Base-by-base conservation (phyloP, 2,113 vertebrate genomes). In the Calyptomena viridis region DNA sequence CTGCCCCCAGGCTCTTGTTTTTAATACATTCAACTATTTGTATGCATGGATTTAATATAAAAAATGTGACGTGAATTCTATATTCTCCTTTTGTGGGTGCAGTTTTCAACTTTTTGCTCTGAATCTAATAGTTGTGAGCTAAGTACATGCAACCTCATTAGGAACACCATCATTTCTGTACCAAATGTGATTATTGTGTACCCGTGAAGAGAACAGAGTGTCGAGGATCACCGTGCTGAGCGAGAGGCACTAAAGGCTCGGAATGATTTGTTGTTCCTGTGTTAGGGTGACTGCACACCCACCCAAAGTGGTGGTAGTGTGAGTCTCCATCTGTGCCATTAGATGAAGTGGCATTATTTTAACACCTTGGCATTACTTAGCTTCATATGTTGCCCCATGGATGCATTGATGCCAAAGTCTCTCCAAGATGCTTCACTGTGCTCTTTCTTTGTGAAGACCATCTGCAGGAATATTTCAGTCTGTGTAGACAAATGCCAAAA, bases 311-410 rank as follows among this genome's bases (percentile, higher is more conserved):
- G 59, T 59, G 76, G 35, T 44, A 33, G 31, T 20, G 9, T 53
- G 83, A 80, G 10, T 89, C 86, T 78, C 87, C 87, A 94, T 96
- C 89, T 95, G 94, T 87, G 74, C 93, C 80, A 64, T 64, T 71
- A 49, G 82, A 63, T 69, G 73, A 84, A 84, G 89, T 69, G 58
- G 40, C 77, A 87, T 71, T 77, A 80, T 75, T 89, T 91, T 58
- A 91, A 84, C 11, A 5, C 77, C 46, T 80, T n/a, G 46, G 79
- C 58, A n/a, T 60, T 77, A 91, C 50, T 62, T 76, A 73, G 25
- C 39, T 92, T 84, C 15, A 9, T 39, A 56, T 92, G 90, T 49
- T 93, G 60, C 62, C n/a, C 0, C 0, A 73, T 58, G 49, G 40
- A 12, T 81, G 37, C 53, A 46, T 42, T 1, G 2, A 49, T 28